phyloP scores from a whole-genome alignment of 2,888 invertebrate genomes.

The Fragum sueziense region DNA sequence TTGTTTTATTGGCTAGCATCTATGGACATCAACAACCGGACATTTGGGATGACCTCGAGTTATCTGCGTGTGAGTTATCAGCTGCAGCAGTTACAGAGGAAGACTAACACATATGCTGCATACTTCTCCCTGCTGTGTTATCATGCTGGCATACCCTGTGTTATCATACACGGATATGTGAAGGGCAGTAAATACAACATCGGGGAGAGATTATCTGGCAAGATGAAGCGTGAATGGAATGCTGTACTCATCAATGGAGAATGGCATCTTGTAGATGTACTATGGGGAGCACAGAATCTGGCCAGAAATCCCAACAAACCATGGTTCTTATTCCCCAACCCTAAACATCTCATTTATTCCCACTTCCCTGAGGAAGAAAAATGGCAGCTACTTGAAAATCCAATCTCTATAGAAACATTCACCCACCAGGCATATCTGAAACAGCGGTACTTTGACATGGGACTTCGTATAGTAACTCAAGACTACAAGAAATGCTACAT shows the following conservation, averaged over 20 bases:
- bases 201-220: constrained; percentile 61
- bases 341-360: constrained; percentile 68
- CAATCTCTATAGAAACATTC: constrained; percentile 65
- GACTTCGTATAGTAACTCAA: constrained; percentile 55
- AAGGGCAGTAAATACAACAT: constrained; percentile 73
- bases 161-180: constrained; percentile 70
- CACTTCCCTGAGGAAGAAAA: constrained; percentile 69
- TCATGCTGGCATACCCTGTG: constrained; percentile 70
- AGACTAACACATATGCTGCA: constrained; percentile 42
- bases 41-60: constrained; percentile 23
- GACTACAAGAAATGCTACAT: constrained; percentile 65
- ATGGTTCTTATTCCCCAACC: constrained; percentile 76
- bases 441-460: constrained; percentile 72
- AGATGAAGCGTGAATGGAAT: constrained; percentile 57
- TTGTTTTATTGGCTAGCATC: constrained; percentile 40
- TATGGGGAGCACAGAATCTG: constrained; percentile 58
- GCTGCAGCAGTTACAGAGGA: constrained; percentile 27
- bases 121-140: constrained; percentile 43
- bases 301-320: constrained; percentile 49
- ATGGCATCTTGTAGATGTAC: constrained; percentile 53
- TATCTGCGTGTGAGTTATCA: constrained; percentile 35
- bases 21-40: constrained; percentile 16
- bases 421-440: constrained; percentile 70
- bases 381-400: constrained; percentile 73
- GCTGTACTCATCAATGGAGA: constrained; percentile 50